Percentiles rank a stretch among this genome's conserved stretches.
These are phyloP conservation scores for Lacerta bilineata DNA, from an alignment of 2,797 vertebrate genomes.

Conservation along the genomic window DNA sequence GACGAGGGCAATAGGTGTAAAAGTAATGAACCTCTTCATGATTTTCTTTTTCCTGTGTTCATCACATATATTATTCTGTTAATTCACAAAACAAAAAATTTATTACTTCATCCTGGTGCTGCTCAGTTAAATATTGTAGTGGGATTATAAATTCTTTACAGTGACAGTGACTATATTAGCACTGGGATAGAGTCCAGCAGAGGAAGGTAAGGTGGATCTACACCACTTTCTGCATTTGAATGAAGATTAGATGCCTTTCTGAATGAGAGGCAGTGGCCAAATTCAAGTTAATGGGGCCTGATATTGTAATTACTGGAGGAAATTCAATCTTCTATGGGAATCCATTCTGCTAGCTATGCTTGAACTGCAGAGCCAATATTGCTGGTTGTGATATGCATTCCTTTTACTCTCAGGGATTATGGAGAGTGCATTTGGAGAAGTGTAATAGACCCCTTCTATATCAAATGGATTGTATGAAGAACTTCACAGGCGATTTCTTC, in stretches of 20 bases:
- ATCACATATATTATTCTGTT: neutral
- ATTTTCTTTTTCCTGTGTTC: neutral
- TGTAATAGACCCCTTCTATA: constrained; percentile 17
- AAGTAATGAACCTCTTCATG: neutral
- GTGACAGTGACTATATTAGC: neutral
- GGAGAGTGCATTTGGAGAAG: neutral
- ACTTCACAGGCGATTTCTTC: constrained; percentile 54
- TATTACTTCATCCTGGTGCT: neutral
- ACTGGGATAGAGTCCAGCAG: neutral
- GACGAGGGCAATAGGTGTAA: neutral
- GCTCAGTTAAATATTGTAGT: neutral
- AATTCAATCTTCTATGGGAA: constrained; percentile 34
- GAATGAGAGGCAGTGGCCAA: constrained; percentile 19
- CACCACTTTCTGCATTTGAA: neutral
- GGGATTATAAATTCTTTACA: neutral
- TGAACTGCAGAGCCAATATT: constrained; percentile 27
- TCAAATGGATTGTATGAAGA: neutral
- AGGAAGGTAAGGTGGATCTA: constrained; percentile 5
- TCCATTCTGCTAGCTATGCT: constrained; percentile 6
- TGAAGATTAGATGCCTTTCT: constrained; percentile 16
- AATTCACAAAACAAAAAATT: neutral
- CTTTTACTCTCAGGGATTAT: constrained; percentile 6
- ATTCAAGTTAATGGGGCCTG: constrained; percentile 27
- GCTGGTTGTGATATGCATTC: constrained; percentile 9
- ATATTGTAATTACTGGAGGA: constrained; percentile 36